Base-by-base conservation (phyloP, 2,797 vertebrate species). In the Pempheris klunzingeri region DNA sequence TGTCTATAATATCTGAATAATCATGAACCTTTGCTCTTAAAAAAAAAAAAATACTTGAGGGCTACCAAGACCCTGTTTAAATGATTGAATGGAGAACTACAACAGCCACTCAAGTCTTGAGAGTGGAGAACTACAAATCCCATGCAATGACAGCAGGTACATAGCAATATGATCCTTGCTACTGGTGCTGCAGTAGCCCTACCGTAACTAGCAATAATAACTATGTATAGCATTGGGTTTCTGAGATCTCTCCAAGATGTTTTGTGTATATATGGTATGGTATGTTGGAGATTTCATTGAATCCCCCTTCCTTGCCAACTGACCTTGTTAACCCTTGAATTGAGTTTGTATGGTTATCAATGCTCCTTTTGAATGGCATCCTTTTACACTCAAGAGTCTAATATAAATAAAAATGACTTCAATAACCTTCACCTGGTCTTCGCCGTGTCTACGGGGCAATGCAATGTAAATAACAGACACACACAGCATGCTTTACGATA, bases 311-410 rank as follows among this genome's bases (percentile, higher is more conserved):
- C 81, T 83, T 67, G 67, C 87, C 88, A 81, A 90, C 86, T 91
- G 88, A 92, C 91, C 91, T 90, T 92, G 94, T 94, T 94, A 94
- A 95, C 92, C 93, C 93, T 86, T 90, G 82, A 89, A 92, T 89
- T 93, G 87, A 93, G 93, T 95, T 95, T 95, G 91, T 95, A 95
- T 92, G 90, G 92, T 94, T 94, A 92, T 87, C 91, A 95, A 95
- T 95, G 94, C 94, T 95, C 94, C 94, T 95, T 95, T 95, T 95
- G 91, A 95, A 95, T 95, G 93, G 93, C 93, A 95, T 95, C 94
- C 94, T 95, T 96, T 96, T 96, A 95, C 95, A 96, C 95, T 95
- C 90, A 90, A 94, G 93, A 95, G 92, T 95, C 93, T 96, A 95
- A 95, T 94, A 95, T 93, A 91, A 95, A 94, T 94, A 89, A 95